Evolutionary conservation across 2,797 vertebrate species (phyloP).

Genomic region (Adelosebastes latens): DNA sequence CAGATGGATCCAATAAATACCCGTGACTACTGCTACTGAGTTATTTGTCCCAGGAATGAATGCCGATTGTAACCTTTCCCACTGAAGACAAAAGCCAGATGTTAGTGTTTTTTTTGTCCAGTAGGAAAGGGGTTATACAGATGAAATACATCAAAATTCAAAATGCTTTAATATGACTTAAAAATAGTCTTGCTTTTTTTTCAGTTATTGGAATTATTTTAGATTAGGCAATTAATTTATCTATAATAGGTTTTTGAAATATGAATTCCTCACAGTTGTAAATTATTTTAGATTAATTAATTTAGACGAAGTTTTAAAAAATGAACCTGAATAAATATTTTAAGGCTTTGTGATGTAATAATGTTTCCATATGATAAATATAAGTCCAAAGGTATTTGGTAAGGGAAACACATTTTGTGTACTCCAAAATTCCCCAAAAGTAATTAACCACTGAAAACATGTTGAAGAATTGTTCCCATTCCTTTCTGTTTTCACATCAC

Average conservation of each 20-base stretch:
- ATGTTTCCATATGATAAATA: neutral
- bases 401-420: neutral
- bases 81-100: no score
- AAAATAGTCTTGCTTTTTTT: neutral
- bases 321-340: neutral
- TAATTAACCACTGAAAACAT: neutral
- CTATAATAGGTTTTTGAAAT: neutral
- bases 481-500: neutral
- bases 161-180: neutral
- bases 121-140: neutral
- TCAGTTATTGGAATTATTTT: neutral
- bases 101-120: no score
- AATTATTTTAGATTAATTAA: neutral
- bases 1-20: neutral
- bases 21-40: no score
- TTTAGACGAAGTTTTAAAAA: neutral
- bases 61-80: no score
- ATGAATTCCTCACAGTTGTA: neutral
- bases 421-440: neutral
- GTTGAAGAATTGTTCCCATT: neutral
- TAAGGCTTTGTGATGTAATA: neutral
- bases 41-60: no score
- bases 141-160: neutral
- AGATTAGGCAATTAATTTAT: neutral
- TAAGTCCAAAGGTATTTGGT: neutral